Evolutionary conservation across 2,113 vertebrate species (phyloP).

Genomic region (Carassius carassius): DNA sequence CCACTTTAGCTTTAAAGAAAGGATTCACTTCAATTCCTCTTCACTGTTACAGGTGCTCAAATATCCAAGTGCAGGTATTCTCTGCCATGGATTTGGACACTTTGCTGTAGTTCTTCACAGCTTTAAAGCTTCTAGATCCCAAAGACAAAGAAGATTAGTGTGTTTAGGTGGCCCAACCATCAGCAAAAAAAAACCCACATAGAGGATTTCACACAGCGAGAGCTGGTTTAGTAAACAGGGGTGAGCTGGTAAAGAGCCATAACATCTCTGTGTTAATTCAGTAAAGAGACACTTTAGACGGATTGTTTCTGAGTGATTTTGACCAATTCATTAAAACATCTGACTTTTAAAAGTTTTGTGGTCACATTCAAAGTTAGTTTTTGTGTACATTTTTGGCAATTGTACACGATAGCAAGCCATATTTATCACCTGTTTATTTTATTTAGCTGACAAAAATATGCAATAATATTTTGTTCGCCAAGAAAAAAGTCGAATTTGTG

Average conservation of each 20-base stretch:
- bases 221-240: constrained; percentile 14
- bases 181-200: constrained; percentile 7
- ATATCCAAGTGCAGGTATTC: not conserved
- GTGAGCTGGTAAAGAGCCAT: not conserved
- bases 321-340: not conserved
- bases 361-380: not conserved
- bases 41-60: not conserved
- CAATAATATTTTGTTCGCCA: not conserved
- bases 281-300: not conserved
- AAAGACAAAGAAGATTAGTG: constrained; percentile 34
- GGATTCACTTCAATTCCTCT: no score
- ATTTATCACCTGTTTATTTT: not conserved
- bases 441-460: not conserved
- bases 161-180: not conserved
- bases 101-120: not conserved
- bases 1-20: not conserved
- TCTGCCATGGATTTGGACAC: no score
- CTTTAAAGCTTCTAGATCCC: not conserved
- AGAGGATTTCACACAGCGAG: constrained; percentile 12
- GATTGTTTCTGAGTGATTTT: no score
- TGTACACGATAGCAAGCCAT: not conserved
- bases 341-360: not conserved
- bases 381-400: not conserved
- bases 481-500: not conserved
- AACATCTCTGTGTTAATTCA: constrained; percentile 2